A percentile compares a stretch with the other conserved stretches of the same genome.
Evolutionary conservation across 2,888 invertebrate genomes (phyloP).

Genomic region (Yponomeuta sedellus): DNA sequence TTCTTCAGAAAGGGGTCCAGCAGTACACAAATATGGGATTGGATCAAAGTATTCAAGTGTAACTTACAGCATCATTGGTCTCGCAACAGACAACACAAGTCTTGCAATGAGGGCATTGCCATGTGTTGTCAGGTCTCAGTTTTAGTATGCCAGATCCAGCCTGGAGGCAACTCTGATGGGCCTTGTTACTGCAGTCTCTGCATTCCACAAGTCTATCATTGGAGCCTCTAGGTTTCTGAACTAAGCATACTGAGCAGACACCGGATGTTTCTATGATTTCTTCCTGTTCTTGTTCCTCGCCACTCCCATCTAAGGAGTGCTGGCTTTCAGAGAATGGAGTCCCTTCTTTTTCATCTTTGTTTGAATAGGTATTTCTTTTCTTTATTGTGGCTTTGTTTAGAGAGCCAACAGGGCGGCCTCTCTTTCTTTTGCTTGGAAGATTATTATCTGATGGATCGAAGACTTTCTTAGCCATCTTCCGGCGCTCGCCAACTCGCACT

Average conservation of each 20-base stretch:
- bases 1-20: no score
- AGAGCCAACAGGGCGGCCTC: conserved; percentile 80
- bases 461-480: conserved; percentile 88
- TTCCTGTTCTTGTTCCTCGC: conserved; percentile 61
- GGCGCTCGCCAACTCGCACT: conserved; percentile 76
- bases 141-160: conserved; percentile 80
- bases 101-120: conserved; percentile 95
- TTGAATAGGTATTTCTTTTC: conserved; percentile 55
- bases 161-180: conserved; percentile 82
- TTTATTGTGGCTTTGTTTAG: conserved; percentile 78
- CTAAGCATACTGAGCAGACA: conserved; percentile 79
- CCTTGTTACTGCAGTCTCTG: conserved; percentile 84
- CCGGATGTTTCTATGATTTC: conserved; percentile 64
- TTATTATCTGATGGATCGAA: conserved; percentile 92
- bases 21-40: no score
- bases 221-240: conserved; percentile 75
- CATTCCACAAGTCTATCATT: conserved; percentile 81
- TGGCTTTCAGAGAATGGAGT: conserved; percentile 58
- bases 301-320: conserved; percentile 60
- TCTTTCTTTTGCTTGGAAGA: conserved; percentile 81
- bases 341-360: conserved; percentile 50
- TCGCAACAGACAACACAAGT: conserved; percentile 89
- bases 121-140: conserved; percentile 80
- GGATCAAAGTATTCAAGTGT: background rate
- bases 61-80: conserved; percentile 83